These are phyloP conservation scores for Xestia rhomboidea DNA, from an alignment of 2,888 invertebrate genomes.

Conservation along the genomic window DNA sequence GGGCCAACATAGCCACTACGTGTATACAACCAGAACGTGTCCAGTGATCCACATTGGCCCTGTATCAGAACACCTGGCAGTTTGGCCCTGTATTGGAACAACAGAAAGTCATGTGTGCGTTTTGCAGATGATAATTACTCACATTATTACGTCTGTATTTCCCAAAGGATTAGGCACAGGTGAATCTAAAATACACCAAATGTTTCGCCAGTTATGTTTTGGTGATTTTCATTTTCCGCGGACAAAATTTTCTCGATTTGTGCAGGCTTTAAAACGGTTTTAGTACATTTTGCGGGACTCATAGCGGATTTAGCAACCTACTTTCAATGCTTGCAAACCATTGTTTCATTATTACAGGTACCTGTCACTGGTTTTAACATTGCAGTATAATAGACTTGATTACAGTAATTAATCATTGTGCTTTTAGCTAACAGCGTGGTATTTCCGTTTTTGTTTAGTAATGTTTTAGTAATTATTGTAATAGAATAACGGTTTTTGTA, in stretches of 20 bases:
- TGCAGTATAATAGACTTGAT: conserved; percentile 41
- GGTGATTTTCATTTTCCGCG: background rate
- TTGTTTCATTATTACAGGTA: conserved; percentile 51
- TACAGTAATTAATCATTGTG: conserved; percentile 61
- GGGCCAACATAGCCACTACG: background rate
- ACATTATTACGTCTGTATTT: background rate
- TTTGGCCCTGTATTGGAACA: background rate
- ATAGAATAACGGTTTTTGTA: conserved; percentile 12
- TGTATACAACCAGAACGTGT: background rate
- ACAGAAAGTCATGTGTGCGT: background rate
- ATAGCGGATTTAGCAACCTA: conserved; percentile 67
- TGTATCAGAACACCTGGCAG: background rate
- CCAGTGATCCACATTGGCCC: background rate
- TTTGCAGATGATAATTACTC: background rate
- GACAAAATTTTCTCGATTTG: background rate
- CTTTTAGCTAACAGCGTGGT: conserved; percentile 50
- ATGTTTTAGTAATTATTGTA: conserved; percentile 16
- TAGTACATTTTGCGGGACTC: conserved; percentile 33
- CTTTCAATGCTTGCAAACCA: conserved; percentile 47
- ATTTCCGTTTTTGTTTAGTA: conserved; percentile 57
- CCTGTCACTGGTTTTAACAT: conserved; percentile 18
- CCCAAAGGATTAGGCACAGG: background rate
- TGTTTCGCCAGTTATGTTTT: background rate
- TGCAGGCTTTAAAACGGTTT: conserved; percentile 4
- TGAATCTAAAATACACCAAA: background rate